Base-by-base conservation (phyloP, 1,140 invertebrate genomes). In the Drosophila jambulina region DNA sequence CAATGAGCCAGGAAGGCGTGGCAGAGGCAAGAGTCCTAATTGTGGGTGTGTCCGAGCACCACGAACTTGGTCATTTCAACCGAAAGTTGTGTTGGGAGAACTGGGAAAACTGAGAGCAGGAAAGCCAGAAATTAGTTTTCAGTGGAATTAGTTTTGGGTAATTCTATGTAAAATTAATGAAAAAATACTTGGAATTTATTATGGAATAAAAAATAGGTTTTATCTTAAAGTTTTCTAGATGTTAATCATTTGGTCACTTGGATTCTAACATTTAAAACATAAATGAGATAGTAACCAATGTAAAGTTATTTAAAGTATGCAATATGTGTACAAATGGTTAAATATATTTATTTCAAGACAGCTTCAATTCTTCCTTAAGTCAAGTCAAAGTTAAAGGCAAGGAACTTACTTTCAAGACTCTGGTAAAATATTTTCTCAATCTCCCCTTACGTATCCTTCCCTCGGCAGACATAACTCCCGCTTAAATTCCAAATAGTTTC, bases 401-500 rank as follows among this genome's bases (percentile, higher is more conserved):
- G n/a, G n/a, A n/a, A n/a, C n/a, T n/a, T n/a, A n/a, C n/a, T n/a
- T n/a, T n/a, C n/a, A n/a, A n/a, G n/a, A n/a, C n/a, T n/a, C n/a
- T n/a, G n/a, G 12, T 4, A 36, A 17, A 15, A 15, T 6, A 36
- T 5, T 36, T 36, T 1, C 32, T 3, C 4, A 13, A 15, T 7
- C 3, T 17, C 36, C 36, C 38, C 38, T 17, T 17, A 40, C 4
- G 17, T 40, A 17, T 40, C 17, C 15, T 40, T n/a, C 15, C 38
- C 3, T 17, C 17, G 38, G 17, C 6, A 12, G 34, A 69, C 83
- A 82, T 87, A 82, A 79, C 51, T 86, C 82, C 43, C 72, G 68
- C 71, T 83, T 87, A 83, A 77, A 79, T 65, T 61, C 54, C 74
- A 77, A 82, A 83, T 87, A 87, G 83, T 87, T 72, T 34, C 29